These are phyloP conservation scores for Aleiodes sp. DNA, from an alignment of 1,140 invertebrate species.

Conservation along the genomic window DNA sequence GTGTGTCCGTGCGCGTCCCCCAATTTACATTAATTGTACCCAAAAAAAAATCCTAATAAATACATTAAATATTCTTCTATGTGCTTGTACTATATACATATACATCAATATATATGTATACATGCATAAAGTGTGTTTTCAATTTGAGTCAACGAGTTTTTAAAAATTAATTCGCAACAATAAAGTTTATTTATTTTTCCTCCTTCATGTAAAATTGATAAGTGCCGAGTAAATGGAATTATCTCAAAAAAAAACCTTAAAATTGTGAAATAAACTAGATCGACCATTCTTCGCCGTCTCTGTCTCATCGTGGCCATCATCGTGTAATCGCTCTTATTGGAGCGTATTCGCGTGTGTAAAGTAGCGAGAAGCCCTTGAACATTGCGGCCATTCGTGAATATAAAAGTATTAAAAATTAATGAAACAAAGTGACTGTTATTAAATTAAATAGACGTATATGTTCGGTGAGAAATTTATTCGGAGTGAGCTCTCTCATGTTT, in stretches of 20 bases:
- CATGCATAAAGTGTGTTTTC: neutral
- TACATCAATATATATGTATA: neutral
- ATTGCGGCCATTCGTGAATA: neutral
- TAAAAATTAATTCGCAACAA: too few species aligned
- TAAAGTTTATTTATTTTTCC: too few species aligned
- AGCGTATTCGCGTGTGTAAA: constrained; percentile 20
- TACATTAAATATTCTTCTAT: constrained; percentile 1
- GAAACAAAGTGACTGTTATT: constrained; percentile 7
- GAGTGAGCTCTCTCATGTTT: neutral
- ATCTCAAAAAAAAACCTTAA: too few species aligned
- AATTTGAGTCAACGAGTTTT: neutral
- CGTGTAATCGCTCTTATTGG: neutral
- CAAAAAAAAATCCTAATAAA: neutral
- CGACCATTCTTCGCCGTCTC: too few species aligned
- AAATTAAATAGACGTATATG: neutral
- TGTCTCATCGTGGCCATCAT: too few species aligned
- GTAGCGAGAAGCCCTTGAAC: constrained; percentile 3
- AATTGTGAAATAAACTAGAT: too few species aligned
- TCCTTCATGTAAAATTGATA: too few species aligned
- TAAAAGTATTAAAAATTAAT: constrained; percentile 3
- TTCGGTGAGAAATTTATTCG: neutral
- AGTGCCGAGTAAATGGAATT: too few species aligned
- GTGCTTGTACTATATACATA: constrained; percentile 9
- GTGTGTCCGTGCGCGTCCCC: constrained; percentile 40
- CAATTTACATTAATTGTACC: neutral